A percentile compares a stretch with the other conserved stretches of the same genome.
Conservation (phyloP, 2,888 invertebrate species). For the Galerucella calmariensis region DNA sequence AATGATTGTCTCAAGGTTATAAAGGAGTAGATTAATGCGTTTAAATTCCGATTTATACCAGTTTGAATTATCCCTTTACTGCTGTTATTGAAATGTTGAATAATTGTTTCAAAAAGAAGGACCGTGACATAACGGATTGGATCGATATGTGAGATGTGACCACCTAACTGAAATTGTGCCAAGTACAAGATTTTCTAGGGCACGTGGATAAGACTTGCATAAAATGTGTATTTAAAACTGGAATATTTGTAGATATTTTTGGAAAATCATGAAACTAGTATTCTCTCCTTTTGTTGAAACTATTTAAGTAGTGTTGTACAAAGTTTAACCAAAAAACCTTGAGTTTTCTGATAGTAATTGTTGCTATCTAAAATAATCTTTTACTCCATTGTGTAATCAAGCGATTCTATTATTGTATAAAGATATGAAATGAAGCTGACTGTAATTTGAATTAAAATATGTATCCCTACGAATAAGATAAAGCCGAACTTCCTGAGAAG, state of each 20-base stretch:
- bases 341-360: neutral
- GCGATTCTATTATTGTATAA: too few relatives aligned
- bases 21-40: slow-evolving; percentile 17
- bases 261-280: neutral
- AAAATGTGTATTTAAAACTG: slow-evolving; percentile 29
- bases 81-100: neutral
- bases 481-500: too few relatives aligned
- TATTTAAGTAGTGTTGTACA: neutral
- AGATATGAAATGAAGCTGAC: too few relatives aligned
- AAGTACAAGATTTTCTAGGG: slow-evolving; percentile 36
- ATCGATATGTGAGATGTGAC: slow-evolving; percentile 40
- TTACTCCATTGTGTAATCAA: neutral
- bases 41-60: slow-evolving; percentile 15
- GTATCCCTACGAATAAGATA: too few relatives aligned
- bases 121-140: slow-evolving; percentile 19
- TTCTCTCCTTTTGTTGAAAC: neutral
- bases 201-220: slow-evolving; percentile 38
- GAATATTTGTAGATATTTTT: neutral
- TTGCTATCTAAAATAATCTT: neutral
- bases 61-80: neutral
- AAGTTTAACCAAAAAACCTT: neutral
- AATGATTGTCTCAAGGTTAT: slow-evolving; percentile 23
- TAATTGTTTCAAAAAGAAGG: slow-evolving; percentile 1
- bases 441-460: too few relatives aligned
- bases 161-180: slow-evolving; percentile 39